Conservation (phyloP, 2,113 vertebrate species). For the Vidua chalybeata region DNA sequence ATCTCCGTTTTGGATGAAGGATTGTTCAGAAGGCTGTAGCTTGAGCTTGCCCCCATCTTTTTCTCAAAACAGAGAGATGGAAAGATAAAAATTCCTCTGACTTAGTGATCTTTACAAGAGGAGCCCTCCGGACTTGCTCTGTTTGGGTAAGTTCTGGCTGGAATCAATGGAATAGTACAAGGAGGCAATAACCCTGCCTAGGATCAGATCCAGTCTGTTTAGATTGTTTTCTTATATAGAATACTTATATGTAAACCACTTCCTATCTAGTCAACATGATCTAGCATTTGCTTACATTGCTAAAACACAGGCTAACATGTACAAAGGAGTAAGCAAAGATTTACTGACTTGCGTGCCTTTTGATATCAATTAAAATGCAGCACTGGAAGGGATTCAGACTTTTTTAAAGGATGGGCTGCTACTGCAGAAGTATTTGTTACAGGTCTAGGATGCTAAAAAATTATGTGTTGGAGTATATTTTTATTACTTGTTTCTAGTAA, state of each 20-base stretch:
- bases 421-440: neutral
- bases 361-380: conserved; percentile 13
- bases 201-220: neutral
- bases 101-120: neutral
- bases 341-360: conserved; percentile 35
- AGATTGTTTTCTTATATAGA: neutral
- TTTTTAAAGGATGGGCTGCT: neutral
- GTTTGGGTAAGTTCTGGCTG: neutral
- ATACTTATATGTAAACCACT: conserved; percentile 2
- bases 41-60: neutral
- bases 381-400: neutral
- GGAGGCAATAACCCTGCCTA: neutral
- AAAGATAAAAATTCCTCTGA: neutral
- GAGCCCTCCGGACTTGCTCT: neutral
- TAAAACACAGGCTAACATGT: neutral
- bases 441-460: neutral
- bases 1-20: neutral
- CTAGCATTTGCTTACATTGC: conserved; percentile 22
- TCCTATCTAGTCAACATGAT: conserved; percentile 25
- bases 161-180: neutral
- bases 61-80: neutral
- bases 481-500: neutral
- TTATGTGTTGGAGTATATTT: neutral
- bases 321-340: conserved; percentile 17
- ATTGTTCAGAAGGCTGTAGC: neutral